Base-by-base conservation (phyloP, 2,797 vertebrate genomes). In the Pteropus rufus region DNA sequence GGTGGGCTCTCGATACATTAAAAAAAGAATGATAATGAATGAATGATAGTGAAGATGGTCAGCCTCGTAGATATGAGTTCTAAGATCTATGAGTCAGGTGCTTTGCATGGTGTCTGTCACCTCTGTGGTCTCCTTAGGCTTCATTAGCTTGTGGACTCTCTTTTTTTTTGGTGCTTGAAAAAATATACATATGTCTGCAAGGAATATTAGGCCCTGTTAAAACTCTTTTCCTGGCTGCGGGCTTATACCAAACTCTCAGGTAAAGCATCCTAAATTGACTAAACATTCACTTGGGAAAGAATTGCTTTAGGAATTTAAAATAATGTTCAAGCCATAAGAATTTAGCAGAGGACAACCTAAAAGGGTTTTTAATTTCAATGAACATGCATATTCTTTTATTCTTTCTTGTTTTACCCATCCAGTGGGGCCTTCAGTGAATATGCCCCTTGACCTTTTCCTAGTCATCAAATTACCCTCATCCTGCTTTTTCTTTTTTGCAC, bases 391-490 rank as follows among this genome's bases (percentile, higher is more conserved):
- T 24, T 29, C 80, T 79, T 96, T 95, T 85, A 91, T 93, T 86
- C 86, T 83, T 49, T 93, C 75, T 92, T 96, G 89, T 91, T 91
- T 94, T 62, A 91, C 54, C 41, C 46, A 93, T 92, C 86, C 89
- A 81, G 85, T 67, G 91, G 87, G 97, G 89, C 94, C 76, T 86
- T 95, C 62, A 34, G 91, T 0, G 60, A 95, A 81, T 91, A 31
- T 56, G 86, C 62, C 93, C 94, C 72, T 96, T 97, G 97, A 97
- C 97, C 96, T 97, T 95, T 88, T 10, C 82, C 83, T 92, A 92
- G 86, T 95, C 96, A 64, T 84, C 96, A 96, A 96, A 97, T 98
- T 97, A 96, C 91, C 91, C 82, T 91, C 96, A 91, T 96, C 87
- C 96, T 97, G 95, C 76, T 84, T 94, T 95, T 95, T 95, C 94